phyloP scores from a whole-genome alignment of 1,140 invertebrate genomes.

The Drosophila saltans region DNA sequence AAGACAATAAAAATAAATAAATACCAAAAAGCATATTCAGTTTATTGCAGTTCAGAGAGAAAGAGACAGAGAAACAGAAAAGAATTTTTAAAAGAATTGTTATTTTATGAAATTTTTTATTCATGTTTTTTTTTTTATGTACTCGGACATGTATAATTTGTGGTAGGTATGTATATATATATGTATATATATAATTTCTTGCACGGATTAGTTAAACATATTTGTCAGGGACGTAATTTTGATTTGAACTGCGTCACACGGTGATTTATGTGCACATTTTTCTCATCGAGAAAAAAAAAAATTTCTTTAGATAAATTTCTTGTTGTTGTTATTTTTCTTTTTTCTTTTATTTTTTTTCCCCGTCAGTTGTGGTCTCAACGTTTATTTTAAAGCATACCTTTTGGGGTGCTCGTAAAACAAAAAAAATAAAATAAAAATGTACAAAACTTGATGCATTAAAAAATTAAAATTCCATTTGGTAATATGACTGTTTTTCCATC shows the following conservation, averaged over 20 bases:
- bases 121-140: constrained; percentile 32
- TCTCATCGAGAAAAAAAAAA: neutral
- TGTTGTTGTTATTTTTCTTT: too few relatives aligned
- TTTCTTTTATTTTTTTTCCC: neutral
- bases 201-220: constrained; percentile 15
- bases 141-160: constrained; percentile 60
- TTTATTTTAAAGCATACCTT: constrained; percentile 6
- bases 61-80: neutral
- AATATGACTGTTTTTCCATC: constrained; percentile 8
- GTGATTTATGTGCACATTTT: constrained; percentile 11
- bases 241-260: constrained; percentile 15
- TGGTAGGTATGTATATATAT: constrained; percentile 38
- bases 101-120: constrained; percentile 34
- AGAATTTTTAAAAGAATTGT: constrained; percentile 42
- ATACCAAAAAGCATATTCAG: constrained; percentile 50
- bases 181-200: constrained; percentile 9
- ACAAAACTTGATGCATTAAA: constrained; percentile 7
- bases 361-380: neutral
- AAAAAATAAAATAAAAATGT: neutral
- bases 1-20: constrained; percentile 77
- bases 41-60: constrained; percentile 49
- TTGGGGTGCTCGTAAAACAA: neutral
- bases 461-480: constrained; percentile 12
- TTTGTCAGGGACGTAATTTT: constrained; percentile 19
- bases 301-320: neutral